A percentile compares a stretch with the other conserved stretches of the same genome.
Evolutionary conservation across 2,797 vertebrate species (phyloP).

Genomic region (Emydoidea blandingii): DNA sequence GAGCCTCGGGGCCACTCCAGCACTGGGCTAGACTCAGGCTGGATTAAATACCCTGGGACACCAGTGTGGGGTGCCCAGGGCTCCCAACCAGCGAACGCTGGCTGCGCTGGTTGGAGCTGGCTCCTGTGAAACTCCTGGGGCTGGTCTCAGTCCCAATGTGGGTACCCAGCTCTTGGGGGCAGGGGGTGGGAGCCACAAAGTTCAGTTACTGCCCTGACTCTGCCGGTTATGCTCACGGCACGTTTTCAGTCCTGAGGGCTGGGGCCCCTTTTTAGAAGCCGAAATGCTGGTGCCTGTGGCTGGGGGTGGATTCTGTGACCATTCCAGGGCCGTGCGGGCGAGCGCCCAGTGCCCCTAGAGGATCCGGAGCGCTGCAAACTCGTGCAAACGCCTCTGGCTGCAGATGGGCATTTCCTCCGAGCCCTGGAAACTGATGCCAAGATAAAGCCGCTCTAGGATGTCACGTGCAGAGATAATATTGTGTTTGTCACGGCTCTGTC

Average conservation of each 20-base stretch:
- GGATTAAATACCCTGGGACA: no score
- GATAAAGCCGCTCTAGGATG: background rate
- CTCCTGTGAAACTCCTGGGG: background rate
- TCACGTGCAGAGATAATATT: background rate
- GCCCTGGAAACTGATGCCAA: background rate
- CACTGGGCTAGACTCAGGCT: background rate
- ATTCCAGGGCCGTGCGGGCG: background rate
- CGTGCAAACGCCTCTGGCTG: background rate
- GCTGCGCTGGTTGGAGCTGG: background rate
- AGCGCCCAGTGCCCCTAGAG: background rate
- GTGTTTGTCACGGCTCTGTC: background rate
- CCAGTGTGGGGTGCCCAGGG: no score
- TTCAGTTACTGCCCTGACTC: background rate
- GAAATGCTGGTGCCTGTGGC: no score
- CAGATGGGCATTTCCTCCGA: background rate
- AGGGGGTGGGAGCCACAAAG: background rate
- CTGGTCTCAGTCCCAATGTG: no score
- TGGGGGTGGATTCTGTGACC: background rate
- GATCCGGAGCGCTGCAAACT: background rate
- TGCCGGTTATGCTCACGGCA: background rate
- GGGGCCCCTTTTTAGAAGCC: background rate
- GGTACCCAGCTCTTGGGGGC: background rate
- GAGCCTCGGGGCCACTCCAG: no score
- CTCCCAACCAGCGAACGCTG: no score
- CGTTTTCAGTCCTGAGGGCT: background rate